A percentile compares a stretch with the other conserved stretches of the same genome.
These are phyloP conservation scores for Siphamia tubifer DNA, from an alignment of 2,113 vertebrate genomes.

Conservation along the genomic window DNA sequence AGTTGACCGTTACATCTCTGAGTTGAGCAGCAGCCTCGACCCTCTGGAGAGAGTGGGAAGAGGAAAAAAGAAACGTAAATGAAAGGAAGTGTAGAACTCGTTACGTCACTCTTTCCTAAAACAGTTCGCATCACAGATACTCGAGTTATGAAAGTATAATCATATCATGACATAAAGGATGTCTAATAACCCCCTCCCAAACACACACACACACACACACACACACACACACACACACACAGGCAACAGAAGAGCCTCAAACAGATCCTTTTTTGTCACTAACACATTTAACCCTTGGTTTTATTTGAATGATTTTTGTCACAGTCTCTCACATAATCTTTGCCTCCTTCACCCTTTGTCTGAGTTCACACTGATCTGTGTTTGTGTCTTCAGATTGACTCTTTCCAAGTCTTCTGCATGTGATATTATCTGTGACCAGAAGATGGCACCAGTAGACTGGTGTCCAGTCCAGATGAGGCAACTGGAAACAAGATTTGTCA, in stretches of 20 bases:
- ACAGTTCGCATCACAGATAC: neutral
- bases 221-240: neutral
- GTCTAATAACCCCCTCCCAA: neutral
- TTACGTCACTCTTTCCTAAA: conserved; percentile 23
- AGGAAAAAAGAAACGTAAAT: neutral
- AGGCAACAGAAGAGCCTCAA: neutral
- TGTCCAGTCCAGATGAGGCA: neutral
- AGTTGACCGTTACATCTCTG: conserved; percentile 43
- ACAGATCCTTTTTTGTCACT: conserved; percentile 27
- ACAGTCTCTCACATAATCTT: conserved; percentile 1
- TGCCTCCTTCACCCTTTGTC: neutral
- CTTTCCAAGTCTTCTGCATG: neutral
- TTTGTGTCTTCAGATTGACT: neutral
- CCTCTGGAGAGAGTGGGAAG: conserved; percentile 1
- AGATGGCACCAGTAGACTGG: conserved; percentile 54
- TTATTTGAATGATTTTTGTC: neutral
- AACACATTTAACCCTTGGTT: conserved; percentile 16
- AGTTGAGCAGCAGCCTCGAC: neutral
- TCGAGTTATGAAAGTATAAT: neutral
- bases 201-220: neutral
- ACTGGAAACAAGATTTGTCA: neutral
- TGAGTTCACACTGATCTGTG: neutral
- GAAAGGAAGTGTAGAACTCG: neutral
- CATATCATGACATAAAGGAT: conserved; percentile 19
- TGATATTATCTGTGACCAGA: conserved; percentile 29